Conservation (phyloP, 2,888 invertebrate genomes). For the Pomacea canaliculata region DNA sequence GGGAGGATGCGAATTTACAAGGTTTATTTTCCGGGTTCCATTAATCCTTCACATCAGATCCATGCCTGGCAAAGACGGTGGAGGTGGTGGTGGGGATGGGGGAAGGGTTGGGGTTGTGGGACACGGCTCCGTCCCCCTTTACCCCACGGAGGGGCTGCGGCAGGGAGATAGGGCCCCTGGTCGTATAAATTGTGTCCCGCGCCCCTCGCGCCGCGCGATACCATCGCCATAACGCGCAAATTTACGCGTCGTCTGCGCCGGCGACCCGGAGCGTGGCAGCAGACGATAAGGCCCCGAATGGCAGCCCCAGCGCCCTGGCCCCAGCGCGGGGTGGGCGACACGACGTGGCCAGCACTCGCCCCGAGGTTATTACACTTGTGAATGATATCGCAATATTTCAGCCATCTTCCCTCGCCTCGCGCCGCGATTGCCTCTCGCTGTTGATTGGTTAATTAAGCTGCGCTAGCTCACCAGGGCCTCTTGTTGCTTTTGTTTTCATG, state of each 20-base stretch:
- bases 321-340: background rate
- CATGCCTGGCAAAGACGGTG: background rate
- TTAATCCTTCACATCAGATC: slow-evolving; percentile 13
- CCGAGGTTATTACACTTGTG: slow-evolving; percentile 3
- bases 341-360: background rate
- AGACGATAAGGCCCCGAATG: slow-evolving; percentile 6
- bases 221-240: slow-evolving; percentile 23
- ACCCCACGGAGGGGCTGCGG: slow-evolving; percentile 6
- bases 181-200: slow-evolving; percentile 24
- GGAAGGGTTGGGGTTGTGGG: no score
- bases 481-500: background rate
- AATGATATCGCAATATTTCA: slow-evolving; percentile 17
- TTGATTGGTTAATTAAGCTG: background rate
- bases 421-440: background rate
- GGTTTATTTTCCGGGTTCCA: slow-evolving; percentile 20
- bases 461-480: background rate
- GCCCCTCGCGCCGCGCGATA: background rate
- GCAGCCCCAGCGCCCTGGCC: background rate
- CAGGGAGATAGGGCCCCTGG: slow-evolving; percentile 13
- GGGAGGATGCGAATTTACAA: background rate
- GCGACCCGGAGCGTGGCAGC: slow-evolving; percentile 2
- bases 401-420: background rate
- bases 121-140: no score
- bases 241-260: slow-evolving; percentile 13
- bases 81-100: background rate